Base-by-base conservation (phyloP, 2,797 vertebrate genomes). In the Sebastes flavidus region DNA sequence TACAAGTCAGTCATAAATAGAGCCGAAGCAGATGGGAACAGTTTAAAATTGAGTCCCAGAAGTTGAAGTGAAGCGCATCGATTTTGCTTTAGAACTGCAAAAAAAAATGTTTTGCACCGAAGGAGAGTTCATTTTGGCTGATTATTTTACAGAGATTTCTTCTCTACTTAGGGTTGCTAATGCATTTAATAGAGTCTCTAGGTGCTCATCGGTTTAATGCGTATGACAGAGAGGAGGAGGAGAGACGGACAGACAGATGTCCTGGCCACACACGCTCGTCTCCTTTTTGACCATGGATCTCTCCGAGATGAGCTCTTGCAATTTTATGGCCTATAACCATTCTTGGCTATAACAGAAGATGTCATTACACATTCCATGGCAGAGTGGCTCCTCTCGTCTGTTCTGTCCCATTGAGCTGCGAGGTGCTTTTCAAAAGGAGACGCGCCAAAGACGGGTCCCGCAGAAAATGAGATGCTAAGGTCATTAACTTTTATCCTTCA, bases 401-500 rank as follows among this genome's bases (percentile, higher is more conserved):
- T 94, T 94, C 90, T 91, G 87, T 91, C 81, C 84, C 89, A 93
- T 88, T 94, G 91, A 93, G 78, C 92, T 60, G 76, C 16, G 61
- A 83, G 90, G 86, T 91, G 90, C 90, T 88, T 90, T 92, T 91
- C 78, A 90, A 85, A 89, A 89, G 83, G 81, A 88, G 91, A 77
- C 54, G 75, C 56, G 77, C 86, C 87, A 84, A 84, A 79, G 92
- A 90, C 74, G 52, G 88, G 86, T 60, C 82, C 74, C 72, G 68
- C 67, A 79, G 83, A 83, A 94, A 95, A 95, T 94, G 92, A 94
- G 92, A 93, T 90, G 89, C 85, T 87, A 87, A 92, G 94, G 89
- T 93, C 90, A 92, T 95, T 96, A 95, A 95, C 84, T 95, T 95
- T 94, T 92, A 94, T 95, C 91, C 91, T 84, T 93, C 71, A 66